Conservation (phyloP, 1,140 invertebrate species). For the Calycopis cecrops region DNA sequence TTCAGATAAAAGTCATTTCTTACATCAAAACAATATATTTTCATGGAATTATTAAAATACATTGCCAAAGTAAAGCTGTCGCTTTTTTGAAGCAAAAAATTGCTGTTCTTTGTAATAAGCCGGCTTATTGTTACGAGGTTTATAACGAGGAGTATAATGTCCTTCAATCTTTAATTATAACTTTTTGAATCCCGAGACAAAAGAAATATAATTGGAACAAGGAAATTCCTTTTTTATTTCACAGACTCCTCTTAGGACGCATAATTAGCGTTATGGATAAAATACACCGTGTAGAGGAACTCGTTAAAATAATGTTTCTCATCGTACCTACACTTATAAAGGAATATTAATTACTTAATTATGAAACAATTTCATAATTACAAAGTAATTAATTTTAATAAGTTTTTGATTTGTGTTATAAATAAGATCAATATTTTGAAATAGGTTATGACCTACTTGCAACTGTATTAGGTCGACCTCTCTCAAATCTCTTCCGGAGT, state of each 20-base stretch:
- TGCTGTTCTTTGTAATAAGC: conserved; percentile 16
- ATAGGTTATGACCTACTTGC: no score
- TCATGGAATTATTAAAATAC: neutral
- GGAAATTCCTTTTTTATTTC: conserved; percentile 30
- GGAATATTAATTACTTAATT: no score
- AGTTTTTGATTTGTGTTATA: no score
- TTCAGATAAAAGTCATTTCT: no score
- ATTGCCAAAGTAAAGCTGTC: neutral
- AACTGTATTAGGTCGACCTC: no score
- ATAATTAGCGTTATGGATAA: neutral
- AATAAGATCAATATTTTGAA: no score
- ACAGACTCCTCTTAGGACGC: conserved; percentile 1
- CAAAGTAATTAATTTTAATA: no score
- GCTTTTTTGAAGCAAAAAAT: conserved; percentile 13
- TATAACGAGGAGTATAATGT: conserved; percentile 39
- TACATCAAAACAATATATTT: neutral
- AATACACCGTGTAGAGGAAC: neutral
- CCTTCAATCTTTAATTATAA: conserved; percentile 58
- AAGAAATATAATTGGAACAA: conserved; percentile 43
- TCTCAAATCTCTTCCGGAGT: no score
- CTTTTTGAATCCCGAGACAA: conserved; percentile 37
- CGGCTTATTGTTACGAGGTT: conserved; percentile 30
- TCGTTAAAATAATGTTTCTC: no score
- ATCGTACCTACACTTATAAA: no score
- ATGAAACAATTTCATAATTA: no score